Percentiles rank a stretch among this genome's conserved stretches.
phyloP scores from a whole-genome alignment of 2,113 vertebrate species.

The Aptenodytes forsteri region DNA sequence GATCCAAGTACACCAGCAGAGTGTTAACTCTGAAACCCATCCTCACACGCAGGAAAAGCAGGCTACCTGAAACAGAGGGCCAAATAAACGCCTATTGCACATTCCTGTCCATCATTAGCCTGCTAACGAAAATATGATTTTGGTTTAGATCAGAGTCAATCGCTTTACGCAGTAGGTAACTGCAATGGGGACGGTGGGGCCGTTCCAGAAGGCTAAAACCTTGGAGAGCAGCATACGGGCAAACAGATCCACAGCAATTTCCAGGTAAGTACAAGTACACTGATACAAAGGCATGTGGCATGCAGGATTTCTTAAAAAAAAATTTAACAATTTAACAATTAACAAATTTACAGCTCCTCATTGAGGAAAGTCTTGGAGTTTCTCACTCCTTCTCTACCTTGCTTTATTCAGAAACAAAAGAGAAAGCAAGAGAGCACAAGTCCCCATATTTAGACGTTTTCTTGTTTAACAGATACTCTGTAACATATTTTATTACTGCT shows the following conservation, averaged over 20 bases:
- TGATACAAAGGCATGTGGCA: neutral
- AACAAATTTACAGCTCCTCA: neutral
- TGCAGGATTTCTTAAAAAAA: neutral
- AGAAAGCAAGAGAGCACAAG: neutral
- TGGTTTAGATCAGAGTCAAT: neutral
- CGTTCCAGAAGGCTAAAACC: neutral
- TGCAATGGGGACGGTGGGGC: neutral
- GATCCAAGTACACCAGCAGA: neutral
- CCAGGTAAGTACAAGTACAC: neutral
- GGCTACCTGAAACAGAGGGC: neutral
- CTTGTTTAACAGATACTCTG: neutral
- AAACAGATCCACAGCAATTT: neutral
- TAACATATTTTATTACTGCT: neutral
- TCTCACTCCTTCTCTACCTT: neutral
- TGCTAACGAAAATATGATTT: neutral
- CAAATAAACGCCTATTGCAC: neutral
- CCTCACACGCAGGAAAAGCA: fast-evolving
- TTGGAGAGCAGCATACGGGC: neutral
- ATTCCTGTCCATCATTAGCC: neutral
- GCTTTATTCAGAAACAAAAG: neutral
- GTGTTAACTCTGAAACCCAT: neutral
- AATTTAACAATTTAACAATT: no score
- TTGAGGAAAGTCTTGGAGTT: neutral
- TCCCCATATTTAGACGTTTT: neutral
- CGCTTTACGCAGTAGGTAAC: neutral